Evolutionary conservation across 2,113 vertebrate genomes (phyloP).

Genomic region (Epinephelus lanceolatus): DNA sequence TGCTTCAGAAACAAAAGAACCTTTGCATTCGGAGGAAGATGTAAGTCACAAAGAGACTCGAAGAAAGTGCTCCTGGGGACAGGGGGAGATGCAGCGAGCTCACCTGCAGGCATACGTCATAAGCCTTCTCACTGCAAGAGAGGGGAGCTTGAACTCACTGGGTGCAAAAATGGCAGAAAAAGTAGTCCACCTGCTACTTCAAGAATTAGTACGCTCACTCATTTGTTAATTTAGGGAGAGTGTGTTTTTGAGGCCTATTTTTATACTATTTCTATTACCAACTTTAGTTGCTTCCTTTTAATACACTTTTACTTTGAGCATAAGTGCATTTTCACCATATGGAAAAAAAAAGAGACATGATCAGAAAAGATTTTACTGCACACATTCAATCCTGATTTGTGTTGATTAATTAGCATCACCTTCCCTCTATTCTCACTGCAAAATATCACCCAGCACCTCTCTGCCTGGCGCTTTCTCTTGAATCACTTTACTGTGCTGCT

Average conservation of each 20-base stretch:
- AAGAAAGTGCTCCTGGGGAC: too few species aligned
- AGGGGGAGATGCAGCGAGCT: too few species aligned
- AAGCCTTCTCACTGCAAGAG: too few species aligned
- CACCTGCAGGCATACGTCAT: too few species aligned
- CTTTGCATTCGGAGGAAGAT: too few species aligned
- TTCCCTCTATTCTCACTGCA: not conserved
- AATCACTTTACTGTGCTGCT: conserved; percentile 4
- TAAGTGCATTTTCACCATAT: not conserved
- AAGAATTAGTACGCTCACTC: not conserved
- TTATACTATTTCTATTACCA: not conserved
- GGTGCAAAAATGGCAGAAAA: not conserved
- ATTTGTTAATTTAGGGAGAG: not conserved
- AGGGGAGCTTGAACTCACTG: not conserved
- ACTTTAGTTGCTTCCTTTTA: not conserved
- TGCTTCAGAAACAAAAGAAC: too few species aligned
- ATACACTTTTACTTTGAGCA: not conserved
- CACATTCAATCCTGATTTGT: not conserved
- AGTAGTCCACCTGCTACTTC: not conserved
- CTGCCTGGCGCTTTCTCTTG: not conserved
- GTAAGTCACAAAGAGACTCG: too few species aligned
- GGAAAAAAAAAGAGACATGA: not conserved
- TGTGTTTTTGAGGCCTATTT: not conserved
- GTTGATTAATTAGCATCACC: conserved; percentile 4
- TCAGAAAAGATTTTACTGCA: not conserved
- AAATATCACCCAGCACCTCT: conserved; percentile 13